Evolutionary conservation across 2,113 vertebrate species (phyloP).

Genomic region (Synchiropus splendidus): DNA sequence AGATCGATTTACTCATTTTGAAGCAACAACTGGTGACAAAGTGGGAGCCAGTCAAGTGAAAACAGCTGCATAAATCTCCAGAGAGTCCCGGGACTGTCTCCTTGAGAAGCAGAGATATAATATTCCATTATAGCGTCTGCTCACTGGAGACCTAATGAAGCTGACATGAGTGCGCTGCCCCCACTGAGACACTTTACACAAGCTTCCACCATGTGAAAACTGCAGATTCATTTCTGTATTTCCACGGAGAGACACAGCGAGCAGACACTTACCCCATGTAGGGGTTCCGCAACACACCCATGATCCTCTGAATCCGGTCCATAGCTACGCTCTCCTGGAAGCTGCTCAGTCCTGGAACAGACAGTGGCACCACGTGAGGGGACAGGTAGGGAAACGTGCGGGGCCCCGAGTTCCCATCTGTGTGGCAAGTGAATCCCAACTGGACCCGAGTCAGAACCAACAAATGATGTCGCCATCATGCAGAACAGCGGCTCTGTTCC

Average conservation of each 20-base stretch:
- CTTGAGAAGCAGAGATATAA: slow-evolving; percentile 22
- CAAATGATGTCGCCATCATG: no score
- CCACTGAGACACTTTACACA: slow-evolving; percentile 9
- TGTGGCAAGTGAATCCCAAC: background rate
- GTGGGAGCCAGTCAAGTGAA: no score
- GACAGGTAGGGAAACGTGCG: slow-evolving; percentile 27
- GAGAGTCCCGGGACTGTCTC: slow-evolving; percentile 5
- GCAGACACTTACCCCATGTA: slow-evolving; percentile 68
- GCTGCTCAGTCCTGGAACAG: slow-evolving; percentile 68
- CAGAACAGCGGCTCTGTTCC: slow-evolving; percentile 14
- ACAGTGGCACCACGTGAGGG: slow-evolving; percentile 28
- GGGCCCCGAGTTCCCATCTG: background rate
- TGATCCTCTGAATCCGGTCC: slow-evolving; percentile 75
- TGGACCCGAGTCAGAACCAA: no score
- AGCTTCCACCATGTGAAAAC: no score
- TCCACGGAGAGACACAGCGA: slow-evolving; percentile 2
- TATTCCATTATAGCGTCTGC: slow-evolving; percentile 33
- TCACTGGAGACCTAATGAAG: slow-evolving; percentile 47
- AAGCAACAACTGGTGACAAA: no score
- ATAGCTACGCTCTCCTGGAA: slow-evolving; percentile 76
- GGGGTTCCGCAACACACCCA: slow-evolving; percentile 72
- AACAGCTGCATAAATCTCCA: no score
- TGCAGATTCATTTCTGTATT: no score
- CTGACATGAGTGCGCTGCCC: slow-evolving; percentile 39
- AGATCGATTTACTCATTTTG: no score